Evolutionary conservation across 1,140 invertebrate genomes (phyloP).

Genomic region (Xylocopa sonorina): DNA sequence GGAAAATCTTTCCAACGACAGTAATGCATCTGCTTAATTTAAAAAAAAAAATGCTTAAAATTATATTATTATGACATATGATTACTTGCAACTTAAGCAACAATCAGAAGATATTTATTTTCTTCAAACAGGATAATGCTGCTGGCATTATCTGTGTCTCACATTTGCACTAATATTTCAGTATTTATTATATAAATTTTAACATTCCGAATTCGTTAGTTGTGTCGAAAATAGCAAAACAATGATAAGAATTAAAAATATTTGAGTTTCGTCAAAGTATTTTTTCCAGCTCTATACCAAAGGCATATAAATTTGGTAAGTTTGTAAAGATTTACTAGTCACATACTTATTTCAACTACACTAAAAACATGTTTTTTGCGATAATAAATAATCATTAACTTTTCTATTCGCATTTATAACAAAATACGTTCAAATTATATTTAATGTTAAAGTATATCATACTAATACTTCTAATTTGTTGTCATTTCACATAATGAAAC

Average conservation of each 20-base stretch:
- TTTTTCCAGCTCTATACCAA: conserved; percentile 61
- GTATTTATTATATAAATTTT: conserved; percentile 44
- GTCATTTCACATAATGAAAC: conserved; percentile 30
- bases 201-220: conserved; percentile 54
- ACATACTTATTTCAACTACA: conserved; percentile 55
- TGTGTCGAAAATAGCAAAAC: conserved; percentile 13
- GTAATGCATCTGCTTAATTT: conserved; percentile 76
- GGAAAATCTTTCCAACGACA: conserved; percentile 72
- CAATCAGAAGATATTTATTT: conserved; percentile 47
- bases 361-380: conserved; percentile 42
- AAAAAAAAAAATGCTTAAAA: conserved; percentile 23
- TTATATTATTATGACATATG: conserved; percentile 5
- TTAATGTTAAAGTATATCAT: conserved; percentile 37
- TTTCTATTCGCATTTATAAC: conserved; percentile 54
- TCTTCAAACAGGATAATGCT: conserved; percentile 28
- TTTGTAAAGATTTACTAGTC: conserved; percentile 58
- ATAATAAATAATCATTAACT: conserved; percentile 59
- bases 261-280: conserved; percentile 48
- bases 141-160: conserved; percentile 21
- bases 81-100: conserved; percentile 49
- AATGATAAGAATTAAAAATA: conserved; percentile 57
- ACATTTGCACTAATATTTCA: conserved; percentile 36
- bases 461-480: conserved; percentile 38
- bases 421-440: conserved; percentile 42
- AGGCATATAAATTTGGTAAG: conserved; percentile 54